Percentiles rank a stretch among this genome's conserved stretches.
These are phyloP conservation scores for Lophochroa leadbeateri DNA, from an alignment of 2,113 vertebrate species.

Conservation along the genomic window DNA sequence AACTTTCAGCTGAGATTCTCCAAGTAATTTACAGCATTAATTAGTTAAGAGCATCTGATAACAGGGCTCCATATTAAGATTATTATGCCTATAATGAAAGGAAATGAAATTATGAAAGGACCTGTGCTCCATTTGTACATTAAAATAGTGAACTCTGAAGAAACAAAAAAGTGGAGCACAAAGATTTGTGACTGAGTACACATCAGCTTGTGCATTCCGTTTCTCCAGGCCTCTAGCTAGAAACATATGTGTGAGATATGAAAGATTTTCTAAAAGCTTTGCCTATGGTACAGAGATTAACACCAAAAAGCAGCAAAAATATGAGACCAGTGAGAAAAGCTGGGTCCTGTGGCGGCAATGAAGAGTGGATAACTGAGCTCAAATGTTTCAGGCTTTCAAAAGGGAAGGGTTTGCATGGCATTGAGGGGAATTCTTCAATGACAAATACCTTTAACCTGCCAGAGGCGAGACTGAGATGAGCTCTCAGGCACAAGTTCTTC, in stretches of 20 bases:
- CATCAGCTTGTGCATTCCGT: background rate
- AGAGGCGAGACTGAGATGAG: background rate
- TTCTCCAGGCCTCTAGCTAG: background rate
- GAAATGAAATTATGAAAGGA: conserved; percentile 45
- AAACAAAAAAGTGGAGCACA: background rate
- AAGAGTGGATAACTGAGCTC: background rate
- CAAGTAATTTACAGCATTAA: conserved; percentile 35
- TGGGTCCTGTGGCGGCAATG: background rate
- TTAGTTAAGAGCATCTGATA: conserved; percentile 42
- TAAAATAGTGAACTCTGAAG: background rate
- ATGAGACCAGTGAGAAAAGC: rapidly evolving
- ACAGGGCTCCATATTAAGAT: conserved; percentile 6
- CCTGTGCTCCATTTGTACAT: background rate
- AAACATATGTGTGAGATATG: background rate
- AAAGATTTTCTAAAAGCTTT: background rate
- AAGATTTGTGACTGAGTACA: background rate
- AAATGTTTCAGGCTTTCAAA: background rate
- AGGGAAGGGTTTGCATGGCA: background rate
- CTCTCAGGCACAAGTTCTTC: background rate
- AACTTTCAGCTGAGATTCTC: conserved; percentile 11
- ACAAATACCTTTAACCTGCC: background rate
- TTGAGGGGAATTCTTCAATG: background rate
- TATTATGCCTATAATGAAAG: conserved; percentile 38
- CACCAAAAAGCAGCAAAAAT: background rate
- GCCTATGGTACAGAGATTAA: background rate